These are phyloP conservation scores for Vireo griseus DNA, from an alignment of 2,797 vertebrate genomes.

Conservation along the genomic window DNA sequence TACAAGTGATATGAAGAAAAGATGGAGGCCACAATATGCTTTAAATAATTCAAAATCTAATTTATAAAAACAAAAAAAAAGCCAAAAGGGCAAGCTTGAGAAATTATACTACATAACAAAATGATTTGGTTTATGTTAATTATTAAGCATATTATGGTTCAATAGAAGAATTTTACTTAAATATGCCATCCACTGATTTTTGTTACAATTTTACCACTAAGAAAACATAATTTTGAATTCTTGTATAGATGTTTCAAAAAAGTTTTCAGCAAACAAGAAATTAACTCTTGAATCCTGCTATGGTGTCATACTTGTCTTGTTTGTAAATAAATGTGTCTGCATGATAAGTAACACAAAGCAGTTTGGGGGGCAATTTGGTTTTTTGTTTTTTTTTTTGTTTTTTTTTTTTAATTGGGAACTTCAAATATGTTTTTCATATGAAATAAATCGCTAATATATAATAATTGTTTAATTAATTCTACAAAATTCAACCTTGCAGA, in stretches of 20 bases:
- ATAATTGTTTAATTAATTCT: neutral
- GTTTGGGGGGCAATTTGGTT: neutral
- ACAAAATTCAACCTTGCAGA: neutral
- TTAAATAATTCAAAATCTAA: neutral
- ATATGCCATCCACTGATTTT: neutral
- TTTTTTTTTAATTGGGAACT: neutral
- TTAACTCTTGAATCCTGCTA: neutral
- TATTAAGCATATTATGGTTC: neutral
- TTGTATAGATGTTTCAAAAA: neutral
- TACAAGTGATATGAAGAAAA: neutral
- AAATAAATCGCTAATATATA: neutral
- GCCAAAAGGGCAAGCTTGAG: neutral
- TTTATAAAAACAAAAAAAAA: neutral
- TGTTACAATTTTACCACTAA: neutral
- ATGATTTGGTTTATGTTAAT: no score
- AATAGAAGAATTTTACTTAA: neutral
- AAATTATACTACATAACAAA: neutral
- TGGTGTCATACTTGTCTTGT: neutral
- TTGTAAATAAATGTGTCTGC: neutral
- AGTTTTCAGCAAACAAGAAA: neutral
- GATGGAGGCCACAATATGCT: neutral
- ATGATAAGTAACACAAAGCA: neutral
- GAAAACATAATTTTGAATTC: neutral
- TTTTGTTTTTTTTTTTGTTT: neutral
- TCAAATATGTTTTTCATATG: neutral